Conservation (phyloP, 2,797 vertebrate species). For the Alauda arvensis region DNA sequence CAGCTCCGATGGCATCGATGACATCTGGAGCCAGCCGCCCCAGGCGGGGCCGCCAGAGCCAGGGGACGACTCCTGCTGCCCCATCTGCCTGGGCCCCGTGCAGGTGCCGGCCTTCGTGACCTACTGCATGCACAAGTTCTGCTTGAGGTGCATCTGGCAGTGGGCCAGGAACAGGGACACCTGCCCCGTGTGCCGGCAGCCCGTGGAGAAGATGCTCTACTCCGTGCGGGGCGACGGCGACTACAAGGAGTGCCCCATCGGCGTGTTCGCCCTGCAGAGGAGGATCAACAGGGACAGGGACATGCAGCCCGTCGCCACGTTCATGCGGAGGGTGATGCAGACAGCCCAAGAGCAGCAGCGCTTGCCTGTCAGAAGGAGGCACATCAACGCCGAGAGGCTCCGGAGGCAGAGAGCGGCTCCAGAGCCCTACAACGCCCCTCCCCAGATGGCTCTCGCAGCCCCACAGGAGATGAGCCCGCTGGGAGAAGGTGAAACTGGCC, state of each 20-base stretch:
- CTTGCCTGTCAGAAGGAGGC: not conserved
- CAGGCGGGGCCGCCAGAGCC: not conserved
- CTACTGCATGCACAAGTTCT: not conserved
- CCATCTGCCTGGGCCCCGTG: not conserved
- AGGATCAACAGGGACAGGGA: rapidly evolving
- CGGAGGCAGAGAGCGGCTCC: not conserved
- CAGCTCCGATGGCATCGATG: rapidly evolving
- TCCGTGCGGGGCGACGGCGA: not conserved
- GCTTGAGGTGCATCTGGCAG: not conserved
- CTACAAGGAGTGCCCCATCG: rapidly evolving
- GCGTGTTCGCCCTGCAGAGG: rapidly evolving
- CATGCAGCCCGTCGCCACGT: rapidly evolving
- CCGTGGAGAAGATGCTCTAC: not conserved
- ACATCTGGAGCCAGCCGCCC: rapidly evolving
- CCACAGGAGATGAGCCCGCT: rapidly evolving
- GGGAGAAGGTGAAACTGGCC: not conserved
- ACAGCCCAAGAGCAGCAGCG: rapidly evolving
- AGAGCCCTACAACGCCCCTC: rapidly evolving
- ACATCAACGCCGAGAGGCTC: rapidly evolving
- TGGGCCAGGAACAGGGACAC: not conserved
- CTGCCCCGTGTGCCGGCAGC: not conserved
- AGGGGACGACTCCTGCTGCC: not conserved
- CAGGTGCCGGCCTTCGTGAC: not conserved
- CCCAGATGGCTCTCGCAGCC: not conserved
- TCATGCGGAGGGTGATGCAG: rapidly evolving